Evolutionary conservation across 2,113 vertebrate genomes (phyloP).

Genomic region (Ia io): DNA sequence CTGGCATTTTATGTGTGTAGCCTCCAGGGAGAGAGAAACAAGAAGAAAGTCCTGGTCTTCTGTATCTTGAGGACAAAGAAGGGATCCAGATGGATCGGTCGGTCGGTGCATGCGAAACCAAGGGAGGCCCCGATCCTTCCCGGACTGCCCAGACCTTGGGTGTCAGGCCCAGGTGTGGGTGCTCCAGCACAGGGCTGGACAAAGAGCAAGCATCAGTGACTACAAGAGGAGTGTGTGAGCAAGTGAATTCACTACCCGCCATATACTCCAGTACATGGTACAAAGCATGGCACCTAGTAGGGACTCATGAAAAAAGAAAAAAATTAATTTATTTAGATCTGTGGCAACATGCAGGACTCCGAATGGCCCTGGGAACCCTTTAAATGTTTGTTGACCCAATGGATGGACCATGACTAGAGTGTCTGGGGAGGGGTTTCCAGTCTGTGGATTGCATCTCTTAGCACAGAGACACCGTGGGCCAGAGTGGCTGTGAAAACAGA

Average conservation of each 20-base stretch:
- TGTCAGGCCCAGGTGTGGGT: background rate
- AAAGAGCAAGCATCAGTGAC: background rate
- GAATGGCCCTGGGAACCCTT: background rate
- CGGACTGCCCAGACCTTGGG: background rate
- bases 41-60: background rate
- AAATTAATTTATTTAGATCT: background rate
- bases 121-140: background rate
- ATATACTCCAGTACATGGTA: background rate
- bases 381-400: background rate
- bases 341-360: background rate
- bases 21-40: background rate
- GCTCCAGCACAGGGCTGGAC: background rate
- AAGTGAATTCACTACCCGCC: background rate
- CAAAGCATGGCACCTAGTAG: background rate
- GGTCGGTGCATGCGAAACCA: background rate
- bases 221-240: background rate
- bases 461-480: background rate
- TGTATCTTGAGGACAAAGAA: background rate
- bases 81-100: background rate
- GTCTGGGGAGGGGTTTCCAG: background rate
- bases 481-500: background rate
- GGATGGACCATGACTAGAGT: background rate
- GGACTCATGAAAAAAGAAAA: background rate
- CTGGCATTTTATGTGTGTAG: background rate
- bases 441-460: background rate